A percentile compares a stretch with the other conserved stretches of the same genome.
These are phyloP conservation scores for Polyommatus icarus DNA, from an alignment of 2,888 invertebrate species.

Conservation along the genomic window DNA sequence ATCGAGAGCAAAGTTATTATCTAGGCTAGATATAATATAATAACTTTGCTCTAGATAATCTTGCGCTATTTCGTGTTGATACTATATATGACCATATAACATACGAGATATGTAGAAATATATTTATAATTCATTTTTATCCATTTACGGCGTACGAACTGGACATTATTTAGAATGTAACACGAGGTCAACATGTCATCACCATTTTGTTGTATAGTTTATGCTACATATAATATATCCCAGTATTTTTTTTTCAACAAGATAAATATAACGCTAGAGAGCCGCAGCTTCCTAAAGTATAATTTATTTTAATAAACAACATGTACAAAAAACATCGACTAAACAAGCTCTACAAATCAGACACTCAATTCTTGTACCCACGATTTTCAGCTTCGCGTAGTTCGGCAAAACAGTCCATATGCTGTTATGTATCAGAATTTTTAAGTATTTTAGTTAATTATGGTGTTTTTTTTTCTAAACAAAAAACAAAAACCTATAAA, in stretches of 20 bases:
- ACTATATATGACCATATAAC: conserved; percentile 7
- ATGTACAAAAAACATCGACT: background rate
- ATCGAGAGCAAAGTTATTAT: background rate
- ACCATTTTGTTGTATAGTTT: background rate
- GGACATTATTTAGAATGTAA: conserved; percentile 21
- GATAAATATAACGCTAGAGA: no score
- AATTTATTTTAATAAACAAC: background rate
- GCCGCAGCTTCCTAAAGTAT: no score
- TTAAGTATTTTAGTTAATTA: background rate
- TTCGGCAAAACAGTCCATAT: background rate
- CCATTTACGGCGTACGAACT: background rate
- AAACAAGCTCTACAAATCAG: no score
- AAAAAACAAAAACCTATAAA: background rate
- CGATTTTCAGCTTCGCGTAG: background rate
- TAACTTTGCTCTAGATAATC: no score
- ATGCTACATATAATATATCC: background rate
- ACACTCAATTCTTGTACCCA: background rate
- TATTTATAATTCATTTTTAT: conserved; percentile 20
- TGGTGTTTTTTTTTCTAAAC: background rate
- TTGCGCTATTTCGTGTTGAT: background rate
- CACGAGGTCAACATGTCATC: conserved; percentile 25
- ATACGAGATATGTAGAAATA: conserved; percentile 23
- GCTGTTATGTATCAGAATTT: background rate
- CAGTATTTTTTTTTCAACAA: no score
- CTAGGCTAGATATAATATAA: no score